Conservation (phyloP, 2,888 invertebrate species). For the Hydrotaea diabolus region DNA sequence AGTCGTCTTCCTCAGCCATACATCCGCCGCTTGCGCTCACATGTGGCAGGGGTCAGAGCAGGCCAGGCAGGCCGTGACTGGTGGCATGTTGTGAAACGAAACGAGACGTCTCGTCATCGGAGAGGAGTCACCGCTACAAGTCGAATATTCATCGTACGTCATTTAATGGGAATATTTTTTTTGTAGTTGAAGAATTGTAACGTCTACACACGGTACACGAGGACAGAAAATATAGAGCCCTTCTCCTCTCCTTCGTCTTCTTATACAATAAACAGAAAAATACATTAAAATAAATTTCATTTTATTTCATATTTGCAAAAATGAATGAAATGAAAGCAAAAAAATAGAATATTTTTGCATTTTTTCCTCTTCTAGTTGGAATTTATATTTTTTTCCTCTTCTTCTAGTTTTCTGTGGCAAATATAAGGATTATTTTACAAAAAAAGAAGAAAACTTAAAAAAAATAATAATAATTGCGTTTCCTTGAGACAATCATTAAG, state of each 20-base stretch:
- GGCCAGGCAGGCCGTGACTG: background rate
- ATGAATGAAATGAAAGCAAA: constrained; percentile 7
- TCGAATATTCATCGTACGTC: constrained; percentile 39
- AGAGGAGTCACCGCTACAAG: background rate
- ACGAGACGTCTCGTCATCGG: constrained; percentile 65
- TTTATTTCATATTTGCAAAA: constrained; percentile 49
- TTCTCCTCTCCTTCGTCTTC: background rate
- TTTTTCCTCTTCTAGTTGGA: too few relatives aligned
- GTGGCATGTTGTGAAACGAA: background rate
- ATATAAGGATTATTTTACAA: constrained; percentile 40
- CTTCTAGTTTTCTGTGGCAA: constrained; percentile 27
- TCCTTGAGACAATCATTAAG: constrained; percentile 71
- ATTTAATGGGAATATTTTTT: constrained; percentile 40
- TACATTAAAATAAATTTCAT: constrained; percentile 66
- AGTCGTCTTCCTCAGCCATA: background rate
- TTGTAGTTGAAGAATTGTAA: background rate
- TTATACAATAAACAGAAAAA: constrained; percentile 46
- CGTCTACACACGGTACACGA: too few relatives aligned
- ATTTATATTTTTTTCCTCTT: constrained; percentile 22
- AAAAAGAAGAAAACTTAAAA: constrained; percentile 39
- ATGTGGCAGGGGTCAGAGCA: background rate
- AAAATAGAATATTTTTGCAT: background rate
- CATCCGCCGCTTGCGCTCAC: background rate
- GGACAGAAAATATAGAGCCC: background rate
- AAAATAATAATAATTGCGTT: constrained; percentile 75